Conservation (phyloP, 2,113 vertebrate genomes). For the Lophotis ruficrista region DNA sequence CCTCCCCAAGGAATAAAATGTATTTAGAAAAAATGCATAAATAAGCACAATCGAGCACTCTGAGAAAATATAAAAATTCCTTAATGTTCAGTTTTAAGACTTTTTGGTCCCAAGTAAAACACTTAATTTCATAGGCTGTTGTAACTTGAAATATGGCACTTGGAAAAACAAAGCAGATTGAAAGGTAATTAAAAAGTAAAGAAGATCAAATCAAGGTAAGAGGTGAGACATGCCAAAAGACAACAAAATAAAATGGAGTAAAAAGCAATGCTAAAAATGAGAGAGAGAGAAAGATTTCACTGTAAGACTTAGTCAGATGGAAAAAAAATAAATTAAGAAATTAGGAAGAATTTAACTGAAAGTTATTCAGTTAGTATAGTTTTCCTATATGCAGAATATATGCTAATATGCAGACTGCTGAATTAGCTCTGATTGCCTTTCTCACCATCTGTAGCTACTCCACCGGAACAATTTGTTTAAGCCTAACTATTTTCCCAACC, state of each 20-base stretch:
- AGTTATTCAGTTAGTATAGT: background rate
- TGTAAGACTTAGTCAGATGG: background rate
- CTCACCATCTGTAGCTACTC: background rate
- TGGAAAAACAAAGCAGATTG: background rate
- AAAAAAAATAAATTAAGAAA: constrained; percentile 1
- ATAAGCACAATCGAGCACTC: background rate
- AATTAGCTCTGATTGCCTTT: background rate
- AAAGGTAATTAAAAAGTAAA: background rate
- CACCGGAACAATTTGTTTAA: background rate
- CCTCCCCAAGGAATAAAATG: background rate
- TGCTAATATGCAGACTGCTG: background rate
- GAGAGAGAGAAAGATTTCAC: background rate
- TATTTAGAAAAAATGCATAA: background rate
- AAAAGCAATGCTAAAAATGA: background rate
- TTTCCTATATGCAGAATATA: background rate
- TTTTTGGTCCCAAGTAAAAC: background rate
- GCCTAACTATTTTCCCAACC: background rate
- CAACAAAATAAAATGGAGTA: background rate
- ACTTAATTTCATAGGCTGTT: background rate
- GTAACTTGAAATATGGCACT: background rate
- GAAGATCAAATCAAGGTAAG: background rate
- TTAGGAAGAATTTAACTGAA: background rate
- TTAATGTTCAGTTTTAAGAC: background rate
- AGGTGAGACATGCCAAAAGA: background rate
- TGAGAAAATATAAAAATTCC: background rate